Evolutionary conservation across 2,113 vertebrate genomes (phyloP), one percentile per base, ranked within the genome.

Genomic region (Atractosteus spatula): DNA sequence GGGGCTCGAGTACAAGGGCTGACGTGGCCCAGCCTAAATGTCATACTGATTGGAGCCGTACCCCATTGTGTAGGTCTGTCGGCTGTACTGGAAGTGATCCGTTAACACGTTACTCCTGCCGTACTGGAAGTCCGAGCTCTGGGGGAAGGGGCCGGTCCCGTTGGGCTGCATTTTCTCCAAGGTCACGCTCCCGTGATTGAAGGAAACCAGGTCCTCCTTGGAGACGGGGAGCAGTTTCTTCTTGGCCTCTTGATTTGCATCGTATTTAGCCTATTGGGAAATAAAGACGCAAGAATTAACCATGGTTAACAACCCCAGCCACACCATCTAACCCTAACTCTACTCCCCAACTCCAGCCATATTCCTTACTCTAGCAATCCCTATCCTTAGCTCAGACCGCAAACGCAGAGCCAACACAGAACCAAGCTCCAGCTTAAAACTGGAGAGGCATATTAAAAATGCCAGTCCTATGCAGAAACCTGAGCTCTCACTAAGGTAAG

Each of bases 21-120:
- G 16, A 71, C 75, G 47, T 7, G n/a, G 12, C 57, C 6, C n/a
- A 41, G 11, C 54, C 87, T 93, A 99, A 71, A 99, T 92, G 29
- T 98, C 96, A 14, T 96, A 98, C 29, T 96, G 93, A 8, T 90
- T 91, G 62, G 92, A 70, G 76, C 70, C 80, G 78, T 94, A 88
- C 45, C 91, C 65, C 8, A 85, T 41, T 0, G 93, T 93, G 68
- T 94, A 92, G 83, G 76, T 77, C 79, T 96, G 96, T 44, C 95
- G 87, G 79, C 76, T 85, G 68, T 97, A 96, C 86, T 96, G 96
- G 81, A 96, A 96, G 76, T 97, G 96, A 67, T 97, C 97, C 13
- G 91, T 92, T 8, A 96, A 82, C 71, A 93, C 74, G 0, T 77
- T 92, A 89, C 82, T 89, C 71, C 93, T 91, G 73, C 80, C 81